A percentile compares a stretch with the other conserved stretches of the same genome.
Conservation (phyloP, 2,888 invertebrate species). For the Odontomyia ornata region DNA sequence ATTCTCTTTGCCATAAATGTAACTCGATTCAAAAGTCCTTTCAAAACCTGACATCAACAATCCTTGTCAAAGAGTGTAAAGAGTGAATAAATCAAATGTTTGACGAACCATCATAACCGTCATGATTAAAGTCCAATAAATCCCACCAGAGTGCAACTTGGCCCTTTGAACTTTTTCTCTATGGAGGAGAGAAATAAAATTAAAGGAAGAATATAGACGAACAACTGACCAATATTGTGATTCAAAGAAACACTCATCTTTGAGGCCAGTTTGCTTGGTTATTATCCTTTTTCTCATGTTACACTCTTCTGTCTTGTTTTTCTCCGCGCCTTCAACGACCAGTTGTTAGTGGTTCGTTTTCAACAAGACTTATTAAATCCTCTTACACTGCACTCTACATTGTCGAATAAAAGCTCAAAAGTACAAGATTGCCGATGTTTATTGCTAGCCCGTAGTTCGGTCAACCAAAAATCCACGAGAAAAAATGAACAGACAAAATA, state of each 20-base stretch:
- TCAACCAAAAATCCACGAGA: background rate
- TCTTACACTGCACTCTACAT: too few species aligned
- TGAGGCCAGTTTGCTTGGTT: too few species aligned
- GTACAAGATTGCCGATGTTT: background rate
- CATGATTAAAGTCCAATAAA: conserved; percentile 13
- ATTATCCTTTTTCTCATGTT: too few species aligned
- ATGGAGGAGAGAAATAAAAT: background rate
- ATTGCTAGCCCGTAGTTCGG: background rate
- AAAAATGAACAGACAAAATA: conserved; percentile 1
- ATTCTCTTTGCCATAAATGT: too few species aligned
- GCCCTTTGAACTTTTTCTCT: background rate
- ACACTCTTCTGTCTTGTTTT: too few species aligned
- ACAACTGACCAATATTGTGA: background rate
- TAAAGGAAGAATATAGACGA: background rate
- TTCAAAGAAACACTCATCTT: background rate
- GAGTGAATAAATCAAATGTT: background rate
- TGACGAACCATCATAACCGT: background rate
- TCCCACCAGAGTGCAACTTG: background rate
- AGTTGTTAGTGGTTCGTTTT: too few species aligned
- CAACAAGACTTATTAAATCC: too few species aligned
- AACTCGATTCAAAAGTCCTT: too few species aligned
- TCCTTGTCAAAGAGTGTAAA: too few species aligned
- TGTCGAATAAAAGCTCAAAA: background rate
- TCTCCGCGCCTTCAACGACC: too few species aligned
- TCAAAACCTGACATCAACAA: too few species aligned